phyloP scores from a whole-genome alignment of 2,797 vertebrate species.

The Propithecus deckenii region DNA sequence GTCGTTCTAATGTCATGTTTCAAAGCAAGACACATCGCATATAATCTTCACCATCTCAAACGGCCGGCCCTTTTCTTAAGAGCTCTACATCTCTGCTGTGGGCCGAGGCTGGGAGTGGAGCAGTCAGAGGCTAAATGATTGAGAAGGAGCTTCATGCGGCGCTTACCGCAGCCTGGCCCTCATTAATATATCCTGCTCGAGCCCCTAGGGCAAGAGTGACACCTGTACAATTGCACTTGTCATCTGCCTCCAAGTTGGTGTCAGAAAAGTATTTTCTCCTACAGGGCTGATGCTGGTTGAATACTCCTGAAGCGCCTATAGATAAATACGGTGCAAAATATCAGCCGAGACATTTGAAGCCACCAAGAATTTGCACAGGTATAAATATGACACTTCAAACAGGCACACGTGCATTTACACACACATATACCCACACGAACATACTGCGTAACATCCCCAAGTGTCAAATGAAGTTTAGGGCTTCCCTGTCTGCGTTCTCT shows the following conservation, averaged over 20 bases:
- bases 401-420: too few relatives aligned
- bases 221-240: slow-evolving; percentile 24
- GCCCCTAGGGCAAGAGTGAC: slow-evolving; percentile 28
- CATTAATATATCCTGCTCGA: slow-evolving; percentile 37
- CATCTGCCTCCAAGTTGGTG: slow-evolving; percentile 8
- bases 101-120: background rate
- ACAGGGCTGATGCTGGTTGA: slow-evolving; percentile 22
- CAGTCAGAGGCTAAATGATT: background rate
- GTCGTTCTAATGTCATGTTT: background rate
- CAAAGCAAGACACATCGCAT: background rate
- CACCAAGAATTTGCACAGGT: background rate
- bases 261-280: slow-evolving; percentile 29
- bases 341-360: background rate
- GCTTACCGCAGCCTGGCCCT: background rate
- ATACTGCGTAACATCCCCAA: background rate
- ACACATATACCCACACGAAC: accelerated
- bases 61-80: background rate
- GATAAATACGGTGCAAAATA: background rate
- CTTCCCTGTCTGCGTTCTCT: background rate
- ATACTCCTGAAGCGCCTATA: background rate
- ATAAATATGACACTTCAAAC: background rate
- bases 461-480: background rate
- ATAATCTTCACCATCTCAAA: background rate
- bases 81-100: background rate
- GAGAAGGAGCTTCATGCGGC: background rate